A percentile compares a stretch with the other conserved stretches of the same genome.
These are phyloP conservation scores for Phallusia fumigata DNA, from an alignment of 23 tunicate genomes.

Conservation along the genomic window DNA sequence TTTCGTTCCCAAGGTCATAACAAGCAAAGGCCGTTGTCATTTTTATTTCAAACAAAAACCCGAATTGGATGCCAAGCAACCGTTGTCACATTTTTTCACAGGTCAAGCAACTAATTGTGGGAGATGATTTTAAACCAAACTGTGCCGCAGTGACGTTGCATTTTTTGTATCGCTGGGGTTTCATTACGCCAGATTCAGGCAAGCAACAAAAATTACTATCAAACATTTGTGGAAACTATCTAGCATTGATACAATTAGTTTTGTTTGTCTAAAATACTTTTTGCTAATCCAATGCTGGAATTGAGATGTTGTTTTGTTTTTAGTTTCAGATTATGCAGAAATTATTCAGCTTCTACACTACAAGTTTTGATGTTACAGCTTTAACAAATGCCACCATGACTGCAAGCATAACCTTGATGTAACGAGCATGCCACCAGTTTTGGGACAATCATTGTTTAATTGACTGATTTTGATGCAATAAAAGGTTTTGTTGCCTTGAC, in stretches of 20 bases:
- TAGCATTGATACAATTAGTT: no score
- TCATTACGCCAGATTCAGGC: conserved; percentile 69
- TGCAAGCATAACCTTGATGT: no score
- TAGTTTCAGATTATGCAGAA: conserved; percentile 53
- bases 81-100: background rate
- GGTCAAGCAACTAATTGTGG: conserved; percentile 53
- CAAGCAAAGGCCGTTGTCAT: no score
- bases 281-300: background rate
- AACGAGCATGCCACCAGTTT: no score
- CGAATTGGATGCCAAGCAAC: no score
- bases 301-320: background rate
- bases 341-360: conserved; percentile 36
- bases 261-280: background rate
- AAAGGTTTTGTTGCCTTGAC: no score
- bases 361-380: conserved; percentile 8
- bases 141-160: conserved; percentile 92
- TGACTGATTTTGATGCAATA: no score
- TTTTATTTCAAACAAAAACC: no score
- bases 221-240: no score
- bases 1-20: no score
- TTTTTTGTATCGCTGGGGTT: conserved; percentile 77
- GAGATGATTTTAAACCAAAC: conserved; percentile 91
- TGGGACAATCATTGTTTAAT: no score
- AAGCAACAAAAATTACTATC: background rate
- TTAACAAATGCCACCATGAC: no score